A percentile compares a stretch with the other conserved stretches of the same genome.
Conservation (phyloP, 2,797 vertebrate genomes). For the Urosaurus nigricauda region DNA sequence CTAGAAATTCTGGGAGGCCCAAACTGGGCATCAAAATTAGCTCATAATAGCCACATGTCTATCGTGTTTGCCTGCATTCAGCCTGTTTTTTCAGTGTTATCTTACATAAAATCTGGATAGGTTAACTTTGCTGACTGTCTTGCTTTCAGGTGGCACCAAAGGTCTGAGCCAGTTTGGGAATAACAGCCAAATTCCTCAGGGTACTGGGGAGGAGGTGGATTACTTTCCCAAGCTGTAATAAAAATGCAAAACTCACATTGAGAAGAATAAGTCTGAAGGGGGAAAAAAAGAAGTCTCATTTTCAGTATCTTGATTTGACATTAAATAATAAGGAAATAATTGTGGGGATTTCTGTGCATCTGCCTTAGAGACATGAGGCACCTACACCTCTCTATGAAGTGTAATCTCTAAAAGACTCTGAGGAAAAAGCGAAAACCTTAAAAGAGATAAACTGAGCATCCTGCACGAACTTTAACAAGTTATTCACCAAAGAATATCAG, state of each 20-base stretch:
- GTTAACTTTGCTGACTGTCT: constrained; percentile 61
- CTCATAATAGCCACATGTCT: too few relatives aligned
- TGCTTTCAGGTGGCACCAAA: constrained; percentile 61
- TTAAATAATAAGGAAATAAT: neutral
- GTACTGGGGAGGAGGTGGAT: constrained; percentile 45
- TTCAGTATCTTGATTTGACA: neutral
- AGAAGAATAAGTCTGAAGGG: neutral
- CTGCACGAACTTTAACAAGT: neutral
- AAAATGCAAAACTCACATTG: constrained; percentile 59
- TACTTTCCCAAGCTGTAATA: constrained; percentile 56
- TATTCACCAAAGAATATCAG: neutral
- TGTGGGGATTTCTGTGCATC: neutral
- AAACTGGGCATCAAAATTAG: constrained; percentile 41
- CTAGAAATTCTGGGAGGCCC: constrained; percentile 69
- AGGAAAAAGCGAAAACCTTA: neutral
- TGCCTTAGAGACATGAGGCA: too few relatives aligned
- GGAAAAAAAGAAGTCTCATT: neutral
- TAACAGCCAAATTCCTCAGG: constrained; percentile 52
- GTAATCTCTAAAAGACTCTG: neutral
- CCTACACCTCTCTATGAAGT: too few relatives aligned
- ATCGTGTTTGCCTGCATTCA: neutral
- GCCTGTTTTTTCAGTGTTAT: neutral
- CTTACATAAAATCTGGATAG: constrained; percentile 28
- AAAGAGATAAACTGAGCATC: neutral
- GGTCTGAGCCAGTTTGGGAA: constrained; percentile 67